Evolutionary conservation across 2,888 invertebrate species (phyloP).

Genomic region (Cryptops parisi): DNA sequence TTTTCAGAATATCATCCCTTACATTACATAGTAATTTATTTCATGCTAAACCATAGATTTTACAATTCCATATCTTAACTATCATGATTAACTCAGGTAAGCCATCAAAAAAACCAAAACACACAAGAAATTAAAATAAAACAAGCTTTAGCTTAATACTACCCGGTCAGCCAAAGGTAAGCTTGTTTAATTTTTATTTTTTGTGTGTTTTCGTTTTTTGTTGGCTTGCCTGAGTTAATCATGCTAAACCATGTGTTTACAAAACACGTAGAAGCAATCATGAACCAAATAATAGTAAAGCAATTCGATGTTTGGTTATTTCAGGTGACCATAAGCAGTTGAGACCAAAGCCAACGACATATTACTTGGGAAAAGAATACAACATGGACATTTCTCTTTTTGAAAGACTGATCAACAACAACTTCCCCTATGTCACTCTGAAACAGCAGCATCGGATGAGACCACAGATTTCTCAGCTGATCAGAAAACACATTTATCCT

Average conservation of each 20-base stretch:
- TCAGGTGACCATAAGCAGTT: constrained; percentile 66
- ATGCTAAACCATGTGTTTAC: too few species aligned
- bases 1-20: neutral
- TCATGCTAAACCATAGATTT: neutral
- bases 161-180: too few species aligned
- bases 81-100: too few species aligned
- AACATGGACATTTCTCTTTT: constrained; percentile 64
- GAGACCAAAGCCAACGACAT: constrained; percentile 52
- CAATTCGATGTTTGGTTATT: constrained; percentile 1
- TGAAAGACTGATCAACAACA: constrained; percentile 59
- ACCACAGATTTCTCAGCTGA: constrained; percentile 41
- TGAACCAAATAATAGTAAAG: neutral
- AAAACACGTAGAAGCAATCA: neutral
- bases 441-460: too few species aligned
- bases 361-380: constrained; percentile 47
- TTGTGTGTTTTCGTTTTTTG: too few species aligned
- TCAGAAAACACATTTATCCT: constrained; percentile 52
- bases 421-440: constrained; percentile 42
- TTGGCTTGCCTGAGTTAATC: too few species aligned
- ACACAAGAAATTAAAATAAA: neutral
- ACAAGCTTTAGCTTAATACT: too few species aligned
- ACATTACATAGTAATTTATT: neutral
- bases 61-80: neutral
- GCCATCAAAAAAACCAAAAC: too few species aligned
- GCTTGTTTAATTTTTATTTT: too few species aligned